Percentiles rank a stretch among this genome's conserved stretches.
Evolutionary conservation across 2,797 vertebrate genomes (phyloP).

Genomic region (Paguma larvata): DNA sequence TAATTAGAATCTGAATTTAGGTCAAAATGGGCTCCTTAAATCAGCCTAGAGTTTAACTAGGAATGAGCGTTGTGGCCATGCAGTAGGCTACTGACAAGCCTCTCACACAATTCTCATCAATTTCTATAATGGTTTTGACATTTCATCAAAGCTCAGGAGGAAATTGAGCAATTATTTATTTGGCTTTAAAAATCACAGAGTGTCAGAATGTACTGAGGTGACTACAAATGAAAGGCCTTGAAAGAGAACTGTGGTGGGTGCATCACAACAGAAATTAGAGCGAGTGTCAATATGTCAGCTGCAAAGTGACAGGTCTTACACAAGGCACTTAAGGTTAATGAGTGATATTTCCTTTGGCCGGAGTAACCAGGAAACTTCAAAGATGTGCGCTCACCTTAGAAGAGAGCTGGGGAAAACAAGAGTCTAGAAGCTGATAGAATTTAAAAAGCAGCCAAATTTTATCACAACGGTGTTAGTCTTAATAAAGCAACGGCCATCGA

Average conservation of each 20-base stretch:
- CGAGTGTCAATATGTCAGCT: constrained; percentile 51
- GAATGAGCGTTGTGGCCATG: not conserved
- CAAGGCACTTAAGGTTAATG: constrained; percentile 59
- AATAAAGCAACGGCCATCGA: not conserved
- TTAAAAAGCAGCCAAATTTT: not conserved
- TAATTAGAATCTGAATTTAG: constrained; percentile 42
- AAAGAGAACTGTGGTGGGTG: not conserved
- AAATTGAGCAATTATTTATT: constrained; percentile 79
- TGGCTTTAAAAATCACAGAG: constrained; percentile 75
- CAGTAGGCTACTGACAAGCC: constrained; percentile 39
- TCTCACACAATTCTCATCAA: constrained; percentile 18
- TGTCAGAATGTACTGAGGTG: constrained; percentile 69
- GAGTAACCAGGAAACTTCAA: constrained; percentile 50
- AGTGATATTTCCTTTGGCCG: constrained; percentile 64
- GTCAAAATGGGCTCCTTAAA: constrained; percentile 50
- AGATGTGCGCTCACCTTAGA: not conserved
- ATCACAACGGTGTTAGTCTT: not conserved
- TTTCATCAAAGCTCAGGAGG: constrained; percentile 71
- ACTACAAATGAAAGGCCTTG: constrained; percentile 61
- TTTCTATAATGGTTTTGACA: constrained; percentile 71
- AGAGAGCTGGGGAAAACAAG: not conserved
- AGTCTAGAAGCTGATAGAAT: not conserved
- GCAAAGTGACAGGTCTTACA: constrained; percentile 48
- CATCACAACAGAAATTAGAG: constrained; percentile 36
- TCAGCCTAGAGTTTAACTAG: constrained; percentile 48